These are phyloP conservation scores for Distichodus sexfasciatus DNA, from an alignment of 2,797 vertebrate species.

Conservation along the genomic window DNA sequence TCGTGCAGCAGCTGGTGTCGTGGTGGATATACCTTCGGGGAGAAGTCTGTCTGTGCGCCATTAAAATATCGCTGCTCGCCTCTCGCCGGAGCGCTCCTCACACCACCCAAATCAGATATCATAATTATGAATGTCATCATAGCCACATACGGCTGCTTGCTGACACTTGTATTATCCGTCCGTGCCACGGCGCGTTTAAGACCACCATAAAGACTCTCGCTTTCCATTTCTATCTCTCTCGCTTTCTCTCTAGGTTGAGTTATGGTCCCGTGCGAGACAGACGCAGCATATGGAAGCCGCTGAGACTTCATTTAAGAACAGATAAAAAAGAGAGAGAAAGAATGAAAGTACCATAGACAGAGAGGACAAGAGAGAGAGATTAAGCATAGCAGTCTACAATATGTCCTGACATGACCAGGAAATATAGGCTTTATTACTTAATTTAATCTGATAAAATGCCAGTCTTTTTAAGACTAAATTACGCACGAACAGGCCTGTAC, in stretches of 20 bases:
- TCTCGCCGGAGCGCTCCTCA: conserved; percentile 51
- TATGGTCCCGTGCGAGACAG: conserved; percentile 58
- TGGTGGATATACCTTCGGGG: conserved; percentile 79
- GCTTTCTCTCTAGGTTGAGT: conserved; percentile 63
- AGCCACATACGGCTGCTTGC: conserved; percentile 67
- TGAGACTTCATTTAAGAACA: conserved; percentile 65
- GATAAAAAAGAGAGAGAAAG: conserved; percentile 60
- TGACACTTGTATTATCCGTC: conserved; percentile 78
- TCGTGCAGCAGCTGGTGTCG: conserved; percentile 77
- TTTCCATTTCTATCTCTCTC: too few relatives aligned
- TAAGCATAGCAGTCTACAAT: conserved; percentile 48
- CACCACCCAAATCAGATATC: conserved; percentile 47
- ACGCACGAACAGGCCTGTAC: not conserved
- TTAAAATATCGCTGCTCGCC: conserved; percentile 75
- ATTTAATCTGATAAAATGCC: not conserved
- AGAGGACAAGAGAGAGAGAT: conserved; percentile 53
- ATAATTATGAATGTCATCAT: conserved; percentile 76
- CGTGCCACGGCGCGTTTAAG: conserved; percentile 70
- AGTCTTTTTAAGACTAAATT: not conserved
- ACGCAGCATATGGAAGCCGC: conserved; percentile 55
- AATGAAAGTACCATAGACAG: conserved; percentile 55
- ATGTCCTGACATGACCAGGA: conserved; percentile 54
- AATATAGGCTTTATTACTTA: conserved; percentile 36
- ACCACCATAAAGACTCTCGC: conserved; percentile 64
- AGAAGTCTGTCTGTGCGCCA: conserved; percentile 72